Evolutionary conservation across 1,140 invertebrate species (phyloP), one percentile per base, ranked within the genome.

Genomic region (Caerostris darwini): DNA sequence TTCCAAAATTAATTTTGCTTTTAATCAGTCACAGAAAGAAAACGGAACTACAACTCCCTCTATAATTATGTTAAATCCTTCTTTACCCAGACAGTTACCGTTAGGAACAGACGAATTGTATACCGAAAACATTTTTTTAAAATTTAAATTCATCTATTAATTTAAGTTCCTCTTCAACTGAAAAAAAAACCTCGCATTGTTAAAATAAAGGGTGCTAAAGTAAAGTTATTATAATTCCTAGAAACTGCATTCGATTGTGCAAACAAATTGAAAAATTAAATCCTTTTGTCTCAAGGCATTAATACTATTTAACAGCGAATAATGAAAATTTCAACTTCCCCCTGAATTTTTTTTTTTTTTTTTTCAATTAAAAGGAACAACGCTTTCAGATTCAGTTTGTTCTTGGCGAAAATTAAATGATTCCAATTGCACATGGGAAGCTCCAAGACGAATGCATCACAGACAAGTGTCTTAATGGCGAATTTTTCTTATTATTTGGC

Each of bases 341-440:
- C n/a, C n/a, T n/a, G n/a, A n/a, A n/a, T n/a, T n/a, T 5, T 8
- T 8, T 34, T 71, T 71, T 50, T 10, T 71, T 77, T 14, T 53
- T 34, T 50, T 8, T 12, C 10, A 77, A 77, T 53, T 77, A 77
- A 77, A 77, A 77, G 69, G 50, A 50, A 34, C 69, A 77, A 77
- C 34, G 69, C 69, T 77, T 77, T 69, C 50, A 19, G 7, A 50
- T 77, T 77, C 34, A 77, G 69, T 77, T 77, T 77, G 69, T 10
- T 50, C 50, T 10, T n/a, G 8, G 82, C 19, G 56, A n/a, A 85
- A 85, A 85, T 85, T 85, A 85, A 85, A 85, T 85, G 82, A 85
- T 58, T 85, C 34, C 54, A 58, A 85, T 85, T 85, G 54, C n/a
- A 17, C 82, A n/a, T 59, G 14, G 7, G 57, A 57, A 19, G 17